Percentiles rank a stretch among this genome's conserved stretches.
Evolutionary conservation across 1,140 invertebrate genomes (phyloP).

Genomic region (Scaptomyza graminum): DNA sequence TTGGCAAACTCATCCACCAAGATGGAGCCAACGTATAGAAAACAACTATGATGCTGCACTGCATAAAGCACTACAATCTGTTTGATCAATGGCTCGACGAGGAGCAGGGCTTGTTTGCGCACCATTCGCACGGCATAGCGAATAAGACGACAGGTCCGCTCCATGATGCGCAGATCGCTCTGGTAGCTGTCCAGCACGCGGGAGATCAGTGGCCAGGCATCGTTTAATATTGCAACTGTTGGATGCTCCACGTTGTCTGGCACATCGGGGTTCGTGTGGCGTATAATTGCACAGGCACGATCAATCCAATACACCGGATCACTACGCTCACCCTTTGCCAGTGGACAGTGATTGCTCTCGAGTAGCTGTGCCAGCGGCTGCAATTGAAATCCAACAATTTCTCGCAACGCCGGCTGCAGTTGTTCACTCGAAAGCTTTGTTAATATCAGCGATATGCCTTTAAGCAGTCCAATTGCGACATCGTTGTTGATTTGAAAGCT

Average conservation of each 20-base stretch:
- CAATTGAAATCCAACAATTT: slow-evolving; percentile 92
- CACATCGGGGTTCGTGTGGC: slow-evolving; percentile 88
- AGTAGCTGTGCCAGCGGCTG: slow-evolving; percentile 87
- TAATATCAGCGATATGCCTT: slow-evolving; percentile 90
- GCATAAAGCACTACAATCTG: slow-evolving; percentile 95
- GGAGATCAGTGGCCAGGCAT: slow-evolving; percentile 95
- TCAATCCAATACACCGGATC: slow-evolving; percentile 98
- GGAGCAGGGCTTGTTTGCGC: slow-evolving; percentile 89
- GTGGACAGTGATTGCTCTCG: slow-evolving; percentile 61
- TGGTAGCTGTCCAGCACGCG: slow-evolving; percentile 90
- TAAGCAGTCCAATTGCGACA: slow-evolving; percentile 92
- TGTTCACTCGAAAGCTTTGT: slow-evolving; percentile 86
- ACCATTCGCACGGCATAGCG: slow-evolving; percentile 95
- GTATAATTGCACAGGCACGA: slow-evolving; percentile 94
- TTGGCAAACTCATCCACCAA: slow-evolving; percentile 96
- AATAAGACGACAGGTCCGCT: slow-evolving; percentile 94
- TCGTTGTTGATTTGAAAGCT: slow-evolving; percentile 91
- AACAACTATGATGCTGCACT: slow-evolving; percentile 94
- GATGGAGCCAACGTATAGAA: slow-evolving; percentile 97
- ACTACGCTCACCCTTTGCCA: slow-evolving; percentile 84
- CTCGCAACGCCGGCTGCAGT: slow-evolving; percentile 89
- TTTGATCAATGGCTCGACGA: slow-evolving; percentile 92
- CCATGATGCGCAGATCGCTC: slow-evolving; percentile 93
- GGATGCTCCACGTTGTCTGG: slow-evolving; percentile 88
- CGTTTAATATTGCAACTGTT: slow-evolving; percentile 91